phyloP scores from a whole-genome alignment of 2,888 invertebrate species.

The Peribatodes rhomboidaria region DNA sequence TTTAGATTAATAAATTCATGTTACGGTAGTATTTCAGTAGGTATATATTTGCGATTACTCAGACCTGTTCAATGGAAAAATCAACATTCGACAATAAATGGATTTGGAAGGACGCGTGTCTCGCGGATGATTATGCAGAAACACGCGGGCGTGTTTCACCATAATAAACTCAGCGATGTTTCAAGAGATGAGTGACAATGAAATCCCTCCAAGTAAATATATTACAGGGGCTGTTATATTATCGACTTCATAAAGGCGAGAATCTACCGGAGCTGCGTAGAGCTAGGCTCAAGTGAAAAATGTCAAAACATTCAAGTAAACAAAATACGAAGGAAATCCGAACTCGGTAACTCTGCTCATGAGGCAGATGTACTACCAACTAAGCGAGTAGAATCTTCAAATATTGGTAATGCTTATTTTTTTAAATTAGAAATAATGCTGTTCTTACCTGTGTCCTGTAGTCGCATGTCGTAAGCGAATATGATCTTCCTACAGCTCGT shows the following conservation, averaged over 20 bases:
- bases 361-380: too few relatives aligned
- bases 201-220: slow-evolving; percentile 24
- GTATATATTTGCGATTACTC: background rate
- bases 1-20: too few relatives aligned
- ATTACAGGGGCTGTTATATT: background rate
- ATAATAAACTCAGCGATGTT: slow-evolving; percentile 31
- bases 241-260: background rate
- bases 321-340: too few relatives aligned
- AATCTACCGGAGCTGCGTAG: too few relatives aligned
- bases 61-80: background rate
- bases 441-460: slow-evolving; percentile 36
- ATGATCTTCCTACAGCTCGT: slow-evolving; percentile 43
- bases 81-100: background rate
- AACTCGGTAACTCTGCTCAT: too few relatives aligned
- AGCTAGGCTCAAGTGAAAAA: too few relatives aligned
- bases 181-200: slow-evolving; percentile 37
- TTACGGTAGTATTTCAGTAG: too few relatives aligned
- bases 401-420: too few relatives aligned
- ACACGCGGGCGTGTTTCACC: slow-evolving; percentile 28
- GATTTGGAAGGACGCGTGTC: slow-evolving; percentile 8
- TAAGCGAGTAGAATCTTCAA: too few relatives aligned
- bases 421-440: background rate
- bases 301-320: too few relatives aligned
- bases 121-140: slow-evolving; percentile 35
- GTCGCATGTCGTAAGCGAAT: slow-evolving; percentile 42